Evolutionary conservation across 2,888 invertebrate genomes (phyloP).

Genomic region (Zeuzera pyrina): DNA sequence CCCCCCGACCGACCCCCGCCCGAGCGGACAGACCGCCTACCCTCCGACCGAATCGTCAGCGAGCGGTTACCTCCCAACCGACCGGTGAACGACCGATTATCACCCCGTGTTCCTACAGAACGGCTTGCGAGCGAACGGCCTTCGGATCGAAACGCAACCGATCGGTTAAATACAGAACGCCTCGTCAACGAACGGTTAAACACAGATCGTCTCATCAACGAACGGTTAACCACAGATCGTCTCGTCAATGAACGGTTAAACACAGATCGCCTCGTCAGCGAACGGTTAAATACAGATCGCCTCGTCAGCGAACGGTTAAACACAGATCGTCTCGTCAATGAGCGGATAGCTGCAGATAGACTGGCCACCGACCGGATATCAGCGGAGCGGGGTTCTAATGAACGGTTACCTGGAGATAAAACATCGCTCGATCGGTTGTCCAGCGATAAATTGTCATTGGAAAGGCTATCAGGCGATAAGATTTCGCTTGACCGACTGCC

Average conservation of each 20-base stretch:
- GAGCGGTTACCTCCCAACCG: conserved; percentile 4
- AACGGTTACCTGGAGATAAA: conserved; percentile 20
- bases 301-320: conserved; percentile 5
- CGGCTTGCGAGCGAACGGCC: conserved; percentile 17
- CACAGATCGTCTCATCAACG: conserved; percentile 20
- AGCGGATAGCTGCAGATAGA: conserved; percentile 15
- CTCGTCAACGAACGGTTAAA: conserved; percentile 4
- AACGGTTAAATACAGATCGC: neutral
- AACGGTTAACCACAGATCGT: conserved; percentile 22
- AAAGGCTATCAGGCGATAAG: conserved; percentile 29
- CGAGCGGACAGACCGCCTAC: conserved; percentile 31
- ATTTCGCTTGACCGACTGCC: conserved; percentile 21
- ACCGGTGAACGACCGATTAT: neutral
- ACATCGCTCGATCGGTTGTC: conserved; percentile 17
- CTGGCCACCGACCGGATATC: conserved; percentile 18
- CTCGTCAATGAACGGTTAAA: conserved; percentile 15
- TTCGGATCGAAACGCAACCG: neutral
- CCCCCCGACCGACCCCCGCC: conserved; percentile 28
- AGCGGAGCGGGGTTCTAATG: conserved; percentile 20
- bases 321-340: conserved; percentile 23
- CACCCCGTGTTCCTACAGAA: neutral
- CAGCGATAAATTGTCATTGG: conserved; percentile 31
- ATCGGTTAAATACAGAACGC: conserved; percentile 13
- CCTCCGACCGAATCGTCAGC: conserved; percentile 22
- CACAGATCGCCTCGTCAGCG: conserved; percentile 14